These are phyloP conservation scores for Plebejus argus DNA, from an alignment of 2,888 invertebrate species.

Conservation along the genomic window DNA sequence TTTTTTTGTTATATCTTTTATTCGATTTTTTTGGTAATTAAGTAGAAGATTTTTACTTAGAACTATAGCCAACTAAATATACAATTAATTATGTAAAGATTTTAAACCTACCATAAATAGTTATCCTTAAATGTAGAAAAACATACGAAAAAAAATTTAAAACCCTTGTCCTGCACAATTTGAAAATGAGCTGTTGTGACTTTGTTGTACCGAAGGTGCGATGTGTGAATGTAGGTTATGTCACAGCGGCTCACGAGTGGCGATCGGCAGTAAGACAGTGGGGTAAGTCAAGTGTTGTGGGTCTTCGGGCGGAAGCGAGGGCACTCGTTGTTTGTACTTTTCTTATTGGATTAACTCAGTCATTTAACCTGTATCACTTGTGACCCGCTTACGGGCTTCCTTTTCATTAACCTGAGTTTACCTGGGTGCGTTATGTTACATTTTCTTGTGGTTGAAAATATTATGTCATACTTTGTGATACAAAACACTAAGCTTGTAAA, in stretches of 20 bases:
- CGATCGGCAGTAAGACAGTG: slow-evolving; percentile 74
- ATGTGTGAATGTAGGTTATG: slow-evolving; percentile 41
- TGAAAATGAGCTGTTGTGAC: too few relatives aligned
- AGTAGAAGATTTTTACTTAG: too few relatives aligned
- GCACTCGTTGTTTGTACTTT: slow-evolving; percentile 76
- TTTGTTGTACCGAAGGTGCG: too few relatives aligned
- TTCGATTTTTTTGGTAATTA: too few relatives aligned
- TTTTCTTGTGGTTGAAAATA: background rate
- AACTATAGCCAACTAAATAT: too few relatives aligned
- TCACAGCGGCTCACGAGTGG: slow-evolving; percentile 54
- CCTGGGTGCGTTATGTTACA: slow-evolving; percentile 35
- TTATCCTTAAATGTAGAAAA: too few relatives aligned
- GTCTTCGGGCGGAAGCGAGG: slow-evolving; percentile 76
- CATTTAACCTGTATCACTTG: slow-evolving; percentile 76
- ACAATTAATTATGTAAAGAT: too few relatives aligned
- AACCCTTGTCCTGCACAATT: too few relatives aligned
- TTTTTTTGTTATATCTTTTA: too few relatives aligned
- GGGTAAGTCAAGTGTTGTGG: slow-evolving; percentile 70
- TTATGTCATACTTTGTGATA: background rate
- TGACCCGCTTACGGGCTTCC: slow-evolving; percentile 76
- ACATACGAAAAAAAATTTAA: too few relatives aligned
- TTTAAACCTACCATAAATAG: too few relatives aligned
- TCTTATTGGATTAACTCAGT: slow-evolving; percentile 76
- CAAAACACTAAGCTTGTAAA: background rate
- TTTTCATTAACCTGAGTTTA: slow-evolving; percentile 42